Evolutionary conservation across 1,140 invertebrate genomes (phyloP).

Genomic region (Cephus cinctus): DNA sequence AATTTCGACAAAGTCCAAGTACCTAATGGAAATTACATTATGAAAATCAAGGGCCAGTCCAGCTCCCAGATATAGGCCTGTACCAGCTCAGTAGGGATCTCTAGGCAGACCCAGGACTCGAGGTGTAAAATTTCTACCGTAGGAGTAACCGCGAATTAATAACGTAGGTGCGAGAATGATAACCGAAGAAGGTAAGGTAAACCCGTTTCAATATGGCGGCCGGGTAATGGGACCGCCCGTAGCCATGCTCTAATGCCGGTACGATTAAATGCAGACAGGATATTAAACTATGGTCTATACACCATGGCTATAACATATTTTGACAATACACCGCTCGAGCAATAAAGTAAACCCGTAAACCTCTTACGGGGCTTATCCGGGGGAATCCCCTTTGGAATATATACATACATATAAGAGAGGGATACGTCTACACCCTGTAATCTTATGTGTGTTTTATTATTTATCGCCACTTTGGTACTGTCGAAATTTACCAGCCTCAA

Average conservation of each 20-base stretch:
- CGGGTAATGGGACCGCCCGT: slow-evolving; percentile 47
- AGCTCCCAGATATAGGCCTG: too few relatives aligned
- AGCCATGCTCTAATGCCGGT: slow-evolving; percentile 40
- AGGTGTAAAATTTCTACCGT: slow-evolving; percentile 16
- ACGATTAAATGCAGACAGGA: slow-evolving; percentile 52
- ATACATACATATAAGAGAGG: not conserved
- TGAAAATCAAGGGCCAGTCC: too few relatives aligned
- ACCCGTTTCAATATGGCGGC: slow-evolving; percentile 27
- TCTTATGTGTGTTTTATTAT: slow-evolving; percentile 1
- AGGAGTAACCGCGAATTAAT: slow-evolving; percentile 35
- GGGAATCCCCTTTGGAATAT: slow-evolving; percentile 3
- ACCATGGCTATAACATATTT: slow-evolving; percentile 41
- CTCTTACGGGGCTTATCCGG: slow-evolving; percentile 35
- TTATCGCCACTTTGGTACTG: not conserved
- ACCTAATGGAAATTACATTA: too few relatives aligned
- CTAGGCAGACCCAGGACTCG: slow-evolving; percentile 24
- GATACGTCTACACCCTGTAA: not conserved
- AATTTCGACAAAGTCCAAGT: too few relatives aligned
- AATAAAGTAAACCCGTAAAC: slow-evolving; percentile 48
- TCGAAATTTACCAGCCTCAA: not conserved
- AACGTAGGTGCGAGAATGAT: slow-evolving; percentile 32
- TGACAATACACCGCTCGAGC: slow-evolving; percentile 44
- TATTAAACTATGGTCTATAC: slow-evolving; percentile 46
- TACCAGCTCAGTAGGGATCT: too few relatives aligned
- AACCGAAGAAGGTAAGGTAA: slow-evolving; percentile 31